Evolutionary conservation across 2,113 vertebrate genomes (phyloP), one percentile per base, ranked within the genome.

Genomic region (Oncorhynchus tshawytscha): DNA sequence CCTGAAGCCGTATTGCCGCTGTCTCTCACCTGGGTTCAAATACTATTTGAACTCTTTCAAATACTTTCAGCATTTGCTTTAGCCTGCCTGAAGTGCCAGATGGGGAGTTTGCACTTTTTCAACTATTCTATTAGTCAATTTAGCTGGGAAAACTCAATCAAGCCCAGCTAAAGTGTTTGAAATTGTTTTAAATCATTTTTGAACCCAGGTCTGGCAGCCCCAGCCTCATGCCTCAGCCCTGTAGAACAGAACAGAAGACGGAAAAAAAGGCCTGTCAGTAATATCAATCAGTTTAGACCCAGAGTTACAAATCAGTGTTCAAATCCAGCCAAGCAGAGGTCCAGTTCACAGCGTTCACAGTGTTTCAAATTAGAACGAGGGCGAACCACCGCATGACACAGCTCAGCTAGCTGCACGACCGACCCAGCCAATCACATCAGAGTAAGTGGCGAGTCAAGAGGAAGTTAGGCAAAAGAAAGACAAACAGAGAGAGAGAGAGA

Each of bases 291-390:
- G 25, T 24, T 67, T 24, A 15, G 13, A 25, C 22, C 65, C 22
- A 67, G 24, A 67, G 65, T 67, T 31, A 67, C 25, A 67, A 29
- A 67, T 67, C 65, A 67, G 65, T 67, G 65, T 67, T 27, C 65
- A 18, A 67, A 67, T 67, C 65, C 25, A 67, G 15, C 25, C n/a
- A 54, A 54, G 51, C 51, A 25, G 65, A 27, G 25, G 65, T 29
- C 22, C 62, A 15, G 24, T 31, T 67, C 25, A 27, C 25, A 29
- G 65, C 65, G 15, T 29, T 15, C 12, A 15, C 25, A 29, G 65
- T 3, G 15, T 29, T 4, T 12, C 25, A 67, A 15, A 66, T 66
- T 31, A 27, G 25, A 64, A 25, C 16, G 24, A 27, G 2, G 13
- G 25, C 25, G 65, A 67, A 15, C 25, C 22, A 24, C 5, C 59